Evolutionary conservation across 2,888 invertebrate genomes (phyloP).

Genomic region (Lamellibrachia satsuma): DNA sequence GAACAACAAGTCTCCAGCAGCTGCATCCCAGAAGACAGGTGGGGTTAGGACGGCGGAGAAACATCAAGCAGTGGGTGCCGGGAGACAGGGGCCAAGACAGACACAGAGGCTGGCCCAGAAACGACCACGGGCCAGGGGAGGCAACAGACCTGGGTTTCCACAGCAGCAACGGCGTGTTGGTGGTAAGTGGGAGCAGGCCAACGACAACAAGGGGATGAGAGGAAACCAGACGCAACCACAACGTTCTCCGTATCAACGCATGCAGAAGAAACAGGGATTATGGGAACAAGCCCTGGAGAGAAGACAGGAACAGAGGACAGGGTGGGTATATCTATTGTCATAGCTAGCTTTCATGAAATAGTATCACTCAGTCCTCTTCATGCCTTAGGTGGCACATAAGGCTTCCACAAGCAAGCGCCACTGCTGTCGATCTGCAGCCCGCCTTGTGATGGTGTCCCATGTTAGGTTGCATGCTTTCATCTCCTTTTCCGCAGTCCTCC

Average conservation of each 20-base stretch:
- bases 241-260: neutral
- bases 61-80: neutral
- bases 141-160: neutral
- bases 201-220: neutral
- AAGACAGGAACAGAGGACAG: neutral
- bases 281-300: neutral
- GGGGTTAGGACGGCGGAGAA: neutral
- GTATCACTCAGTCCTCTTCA: too few relatives aligned
- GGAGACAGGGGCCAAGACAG: neutral
- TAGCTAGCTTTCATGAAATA: neutral
- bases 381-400: too few relatives aligned
- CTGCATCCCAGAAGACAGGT: neutral
- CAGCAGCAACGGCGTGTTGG: neutral
- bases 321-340: neutral
- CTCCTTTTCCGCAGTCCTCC: too few relatives aligned
- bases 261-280: neutral
- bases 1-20: neutral
- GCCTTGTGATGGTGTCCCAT: too few relatives aligned
- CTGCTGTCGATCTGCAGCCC: too few relatives aligned
- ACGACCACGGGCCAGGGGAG: neutral
- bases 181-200: neutral
- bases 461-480: too few relatives aligned
- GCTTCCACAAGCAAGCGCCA: too few relatives aligned
- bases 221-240: neutral
- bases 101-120: neutral